Evolutionary conservation across 2,113 vertebrate genomes (phyloP).

Genomic region (Scatophagus argus): DNA sequence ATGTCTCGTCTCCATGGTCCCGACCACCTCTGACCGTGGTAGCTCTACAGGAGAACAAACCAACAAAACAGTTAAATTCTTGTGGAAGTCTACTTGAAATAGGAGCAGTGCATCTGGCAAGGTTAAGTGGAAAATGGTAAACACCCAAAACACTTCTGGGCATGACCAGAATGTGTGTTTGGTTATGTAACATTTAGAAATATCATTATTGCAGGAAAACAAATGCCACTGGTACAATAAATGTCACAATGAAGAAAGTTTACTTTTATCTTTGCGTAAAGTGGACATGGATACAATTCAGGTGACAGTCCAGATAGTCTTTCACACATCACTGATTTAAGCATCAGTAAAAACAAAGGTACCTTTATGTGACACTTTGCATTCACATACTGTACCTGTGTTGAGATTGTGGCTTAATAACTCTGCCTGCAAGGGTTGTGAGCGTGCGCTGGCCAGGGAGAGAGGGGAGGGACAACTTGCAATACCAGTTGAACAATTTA

Average conservation of each 20-base stretch:
- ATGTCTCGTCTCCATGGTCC: conserved; percentile 81
- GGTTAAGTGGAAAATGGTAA: background rate
- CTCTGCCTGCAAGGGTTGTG: conserved; percentile 91
- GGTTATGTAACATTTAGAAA: conserved; percentile 3
- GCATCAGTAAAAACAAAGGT: background rate
- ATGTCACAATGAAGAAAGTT: too few relatives aligned
- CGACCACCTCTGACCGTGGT: conserved; percentile 82
- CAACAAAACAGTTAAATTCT: background rate
- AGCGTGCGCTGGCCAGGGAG: conserved; percentile 85
- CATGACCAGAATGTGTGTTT: background rate
- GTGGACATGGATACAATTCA: background rate
- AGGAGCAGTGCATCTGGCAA: background rate
- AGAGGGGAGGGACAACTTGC: conserved; percentile 82
- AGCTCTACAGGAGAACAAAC: conserved; percentile 80
- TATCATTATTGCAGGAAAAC: background rate
- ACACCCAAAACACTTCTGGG: background rate
- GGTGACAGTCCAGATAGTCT: too few relatives aligned
- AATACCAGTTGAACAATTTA: conserved; percentile 88
- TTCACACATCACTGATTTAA: background rate
- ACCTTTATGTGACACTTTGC: background rate
- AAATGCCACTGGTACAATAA: background rate
- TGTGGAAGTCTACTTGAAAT: background rate
- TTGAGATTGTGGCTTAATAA: conserved; percentile 91
- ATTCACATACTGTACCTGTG: conserved; percentile 82
- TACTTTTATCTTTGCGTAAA: background rate